Conservation (phyloP, 2,113 vertebrate genomes). For the Cynoglossus semilaevis region DNA sequence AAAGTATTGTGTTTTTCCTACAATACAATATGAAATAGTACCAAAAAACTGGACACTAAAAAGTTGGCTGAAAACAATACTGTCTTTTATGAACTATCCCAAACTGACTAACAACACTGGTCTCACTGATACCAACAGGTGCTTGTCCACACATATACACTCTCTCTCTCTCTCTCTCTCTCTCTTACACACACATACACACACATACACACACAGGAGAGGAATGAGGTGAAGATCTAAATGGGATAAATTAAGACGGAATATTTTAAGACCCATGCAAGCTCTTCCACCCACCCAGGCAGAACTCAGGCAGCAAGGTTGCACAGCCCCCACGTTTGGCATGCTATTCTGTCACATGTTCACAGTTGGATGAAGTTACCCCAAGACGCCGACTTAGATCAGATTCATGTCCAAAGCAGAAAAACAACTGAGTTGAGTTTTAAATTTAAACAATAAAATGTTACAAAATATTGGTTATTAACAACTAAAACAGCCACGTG, state of each 20-base stretch:
- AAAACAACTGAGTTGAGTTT: not conserved
- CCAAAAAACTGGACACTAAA: constrained; percentile 69
- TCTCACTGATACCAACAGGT: constrained; percentile 35
- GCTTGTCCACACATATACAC: not conserved
- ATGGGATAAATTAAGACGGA: constrained; percentile 63
- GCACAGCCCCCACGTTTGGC: constrained; percentile 61
- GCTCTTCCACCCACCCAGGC: constrained; percentile 49
- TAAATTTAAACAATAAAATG: not conserved
- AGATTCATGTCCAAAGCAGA: constrained; percentile 4
- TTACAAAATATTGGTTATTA: no score
- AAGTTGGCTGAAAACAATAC: constrained; percentile 66
- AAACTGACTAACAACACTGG: constrained; percentile 25
- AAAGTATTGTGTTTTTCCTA: constrained; percentile 63
- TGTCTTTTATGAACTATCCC: constrained; percentile 50
- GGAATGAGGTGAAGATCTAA: constrained; percentile 43
- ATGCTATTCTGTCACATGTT: constrained; percentile 64
- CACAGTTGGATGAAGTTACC: constrained; percentile 56
- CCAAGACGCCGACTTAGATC: constrained; percentile 45
- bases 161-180: no score
- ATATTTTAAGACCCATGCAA: constrained; percentile 68
- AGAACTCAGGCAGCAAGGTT: constrained; percentile 65
- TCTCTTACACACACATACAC: not conserved
- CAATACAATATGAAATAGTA: constrained; percentile 71
- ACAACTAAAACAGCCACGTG: no score
- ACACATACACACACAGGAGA: constrained; percentile 11